Conservation (phyloP, 2,113 vertebrate genomes). For the Chionomys nivalis region DNA sequence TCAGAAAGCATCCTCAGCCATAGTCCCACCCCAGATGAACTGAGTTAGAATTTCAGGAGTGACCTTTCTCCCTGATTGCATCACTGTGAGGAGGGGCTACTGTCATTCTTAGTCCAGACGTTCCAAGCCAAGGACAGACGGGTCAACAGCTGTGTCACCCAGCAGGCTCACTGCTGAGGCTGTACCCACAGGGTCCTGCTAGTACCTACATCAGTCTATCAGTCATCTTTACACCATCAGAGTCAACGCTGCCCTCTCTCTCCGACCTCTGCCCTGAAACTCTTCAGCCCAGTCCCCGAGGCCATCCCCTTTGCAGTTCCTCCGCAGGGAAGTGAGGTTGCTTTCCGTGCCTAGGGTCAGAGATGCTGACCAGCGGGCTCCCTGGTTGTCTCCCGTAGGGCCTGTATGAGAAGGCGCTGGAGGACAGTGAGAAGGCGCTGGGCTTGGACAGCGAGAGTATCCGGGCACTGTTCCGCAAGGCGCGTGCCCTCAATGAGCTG, state of each 20-base stretch:
- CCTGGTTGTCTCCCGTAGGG: constrained; percentile 84
- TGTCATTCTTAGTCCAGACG: not conserved
- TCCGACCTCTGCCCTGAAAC: not conserved
- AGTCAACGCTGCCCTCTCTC: not conserved
- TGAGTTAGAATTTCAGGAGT: not conserved
- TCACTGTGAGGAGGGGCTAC: not conserved
- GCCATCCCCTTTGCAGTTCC: not conserved
- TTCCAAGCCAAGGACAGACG: not conserved
- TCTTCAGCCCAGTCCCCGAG: not conserved
- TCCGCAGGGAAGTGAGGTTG: not conserved
- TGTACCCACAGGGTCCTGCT: not conserved
- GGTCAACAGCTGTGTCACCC: not conserved
- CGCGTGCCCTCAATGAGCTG: constrained; percentile 92
- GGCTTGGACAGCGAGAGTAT: constrained; percentile 89
- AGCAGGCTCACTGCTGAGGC: not conserved
- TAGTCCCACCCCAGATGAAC: not conserved
- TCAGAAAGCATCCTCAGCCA: not conserved
- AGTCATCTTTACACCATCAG: not conserved
- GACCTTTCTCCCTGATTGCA: not conserved
- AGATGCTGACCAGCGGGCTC: fast-evolving
- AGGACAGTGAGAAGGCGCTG: constrained; percentile 92
- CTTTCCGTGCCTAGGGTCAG: fast-evolving
- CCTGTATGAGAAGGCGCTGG: constrained; percentile 88
- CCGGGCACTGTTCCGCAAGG: constrained; percentile 93
- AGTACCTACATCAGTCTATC: fast-evolving